Evolutionary conservation across 1,140 invertebrate genomes (phyloP).

Genomic region (Bursaphelenchus mucronatus): DNA sequence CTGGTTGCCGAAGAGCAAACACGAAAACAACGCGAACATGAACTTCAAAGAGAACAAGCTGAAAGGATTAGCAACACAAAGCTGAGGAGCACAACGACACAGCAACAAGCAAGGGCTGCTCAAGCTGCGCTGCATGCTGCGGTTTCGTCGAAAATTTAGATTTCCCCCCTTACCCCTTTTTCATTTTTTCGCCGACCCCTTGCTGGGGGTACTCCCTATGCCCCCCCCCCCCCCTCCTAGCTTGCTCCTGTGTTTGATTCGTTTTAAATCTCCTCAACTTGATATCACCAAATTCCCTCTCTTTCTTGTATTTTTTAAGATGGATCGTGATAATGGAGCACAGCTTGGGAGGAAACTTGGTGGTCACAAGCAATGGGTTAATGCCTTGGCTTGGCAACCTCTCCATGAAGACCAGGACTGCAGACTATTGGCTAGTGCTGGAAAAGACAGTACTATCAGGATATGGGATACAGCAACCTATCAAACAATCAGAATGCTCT

Average conservation of each 20-base stretch:
- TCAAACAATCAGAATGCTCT: conserved; percentile 66
- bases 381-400: conserved; percentile 86
- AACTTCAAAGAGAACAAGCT: conserved; percentile 19
- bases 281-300: conserved; percentile 9
- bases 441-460: conserved; percentile 78
- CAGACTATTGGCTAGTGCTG: conserved; percentile 53
- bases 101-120: neutral
- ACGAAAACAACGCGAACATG: conserved; percentile 21
- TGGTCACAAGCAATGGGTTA: conserved; percentile 92
- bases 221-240: too few species aligned
- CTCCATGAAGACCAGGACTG: conserved; percentile 68
- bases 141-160: too few species aligned
- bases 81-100: neutral
- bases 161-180: too few species aligned
- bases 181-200: too few species aligned
- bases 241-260: too few species aligned
- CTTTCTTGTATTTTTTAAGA: conserved; percentile 58
- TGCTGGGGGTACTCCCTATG: too few species aligned
- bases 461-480: conserved; percentile 86
- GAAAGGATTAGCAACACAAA: conserved; percentile 16
- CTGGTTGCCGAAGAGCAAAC: neutral
- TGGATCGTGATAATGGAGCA: conserved; percentile 82
- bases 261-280: conserved; percentile 10
- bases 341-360: conserved; percentile 75
- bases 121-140: too few species aligned